Evolutionary conservation across 2,113 vertebrate genomes (phyloP), one percentile per base, ranked within the genome.

Genomic region (Vulpes vulpes): DNA sequence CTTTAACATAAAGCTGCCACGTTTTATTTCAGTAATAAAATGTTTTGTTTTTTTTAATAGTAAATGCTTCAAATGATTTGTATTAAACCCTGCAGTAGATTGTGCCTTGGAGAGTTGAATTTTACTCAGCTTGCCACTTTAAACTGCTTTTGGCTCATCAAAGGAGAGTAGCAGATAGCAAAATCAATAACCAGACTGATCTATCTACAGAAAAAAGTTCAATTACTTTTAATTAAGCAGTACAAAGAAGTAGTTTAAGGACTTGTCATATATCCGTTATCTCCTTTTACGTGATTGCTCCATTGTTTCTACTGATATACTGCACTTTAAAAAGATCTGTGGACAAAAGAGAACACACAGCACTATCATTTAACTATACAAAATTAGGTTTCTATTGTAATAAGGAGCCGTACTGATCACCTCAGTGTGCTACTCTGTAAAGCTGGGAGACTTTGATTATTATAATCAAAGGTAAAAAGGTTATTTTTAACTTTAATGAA

Each of bases 1-100:
- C 97, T 93, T 32, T 95, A 87, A 92, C 92, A 95, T 91, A 96
- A 96, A 97, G 89, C 96, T 97, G 89, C 91, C 95, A 95, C 35
- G 49, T 97, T 98, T 96, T 95, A 98, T 96, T 98, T 97, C 96
- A 85, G 88, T 89, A 97, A 94, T 97, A 97, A 96, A 97, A 97
- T 12, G 62, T 92, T 97, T 97, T 98, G 73, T 69, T 96, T 78
- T 94, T 94, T 95, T 96, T 88, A 95, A 88, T 91, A 96, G 92
- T 55, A 94, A 97, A 92, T 90, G 89, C 64, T 97, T 97, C 84
- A 78, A 90, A 94, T 92, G 88, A 96, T 95, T 93, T 96, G 84
- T 57, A 88, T 67, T 49, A 94, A 96, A 69, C 6, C 55, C 53
- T 94, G 43, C 16, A 90, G 74, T 87, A 71, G 38, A 92, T 0